These are phyloP conservation scores for Lytechinus variegatus DNA, from an alignment of 35 echinoderm and acorn worm species.

Conservation along the genomic window DNA sequence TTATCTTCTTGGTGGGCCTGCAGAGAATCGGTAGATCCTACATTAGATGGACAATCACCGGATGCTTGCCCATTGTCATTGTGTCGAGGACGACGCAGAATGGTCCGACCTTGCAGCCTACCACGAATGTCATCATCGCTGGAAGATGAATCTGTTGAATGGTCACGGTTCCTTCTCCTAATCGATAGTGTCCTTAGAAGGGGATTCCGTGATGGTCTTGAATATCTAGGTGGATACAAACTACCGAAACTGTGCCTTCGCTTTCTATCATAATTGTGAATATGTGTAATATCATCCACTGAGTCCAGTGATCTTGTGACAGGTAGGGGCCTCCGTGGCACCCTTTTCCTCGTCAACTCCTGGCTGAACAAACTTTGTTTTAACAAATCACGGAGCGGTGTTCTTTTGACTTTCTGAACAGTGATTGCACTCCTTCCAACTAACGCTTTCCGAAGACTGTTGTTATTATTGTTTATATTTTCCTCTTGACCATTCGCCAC, in stretches of 20 bases:
- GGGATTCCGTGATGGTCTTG: not conserved
- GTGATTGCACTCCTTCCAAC: not conserved
- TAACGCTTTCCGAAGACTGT: not conserved
- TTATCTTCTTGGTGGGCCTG: not conserved
- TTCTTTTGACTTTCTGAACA: slow-evolving; percentile 33
- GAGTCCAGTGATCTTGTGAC: slow-evolving; percentile 31
- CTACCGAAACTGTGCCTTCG: slow-evolving; percentile 16
- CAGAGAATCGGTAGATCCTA: not conserved
- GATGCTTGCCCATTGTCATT: not conserved
- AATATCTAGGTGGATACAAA: not conserved
- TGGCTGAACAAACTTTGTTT: slow-evolving; percentile 44
- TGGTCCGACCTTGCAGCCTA: not conserved
- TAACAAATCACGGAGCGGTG: slow-evolving; percentile 22
- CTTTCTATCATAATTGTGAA: not conserved
- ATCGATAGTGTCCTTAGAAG: not conserved
- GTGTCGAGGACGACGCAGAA: not conserved
- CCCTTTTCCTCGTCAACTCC: not conserved
- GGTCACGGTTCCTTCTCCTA: not conserved
- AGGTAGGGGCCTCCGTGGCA: not conserved
- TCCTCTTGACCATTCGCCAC: not conserved
- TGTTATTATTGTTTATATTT: slow-evolving; percentile 45
- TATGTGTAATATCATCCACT: not conserved
- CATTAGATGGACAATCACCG: not conserved
- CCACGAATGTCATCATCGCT: not conserved
- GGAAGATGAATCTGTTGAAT: not conserved